Conservation (phyloP, 2,888 invertebrate species). For the Cosmia pyralina region DNA sequence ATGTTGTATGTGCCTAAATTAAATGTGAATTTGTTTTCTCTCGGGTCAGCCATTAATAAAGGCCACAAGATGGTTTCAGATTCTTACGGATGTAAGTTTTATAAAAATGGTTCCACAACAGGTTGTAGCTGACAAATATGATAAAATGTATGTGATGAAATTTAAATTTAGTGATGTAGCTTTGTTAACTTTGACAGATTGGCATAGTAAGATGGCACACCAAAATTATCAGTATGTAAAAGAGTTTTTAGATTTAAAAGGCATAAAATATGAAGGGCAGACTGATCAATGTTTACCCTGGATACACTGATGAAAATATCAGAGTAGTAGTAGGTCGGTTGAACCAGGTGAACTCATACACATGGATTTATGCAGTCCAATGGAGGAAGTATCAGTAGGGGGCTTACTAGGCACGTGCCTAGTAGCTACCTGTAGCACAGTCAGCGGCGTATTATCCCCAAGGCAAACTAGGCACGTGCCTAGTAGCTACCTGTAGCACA, state of each 20-base stretch:
- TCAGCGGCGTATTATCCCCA: too few relatives aligned
- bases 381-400: conserved; percentile 1
- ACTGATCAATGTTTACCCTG: conserved; percentile 7
- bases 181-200: conserved; percentile 12
- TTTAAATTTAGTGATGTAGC: conserved; percentile 10
- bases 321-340: conserved; percentile 8
- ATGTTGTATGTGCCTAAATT: neutral
- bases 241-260: conserved; percentile 25
- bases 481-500: too few relatives aligned
- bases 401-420: too few relatives aligned
- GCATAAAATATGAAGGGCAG: conserved; percentile 24
- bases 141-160: conserved; percentile 13
- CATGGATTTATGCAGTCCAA: too few relatives aligned
- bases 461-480: too few relatives aligned
- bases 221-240: conserved; percentile 29
- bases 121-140: conserved; percentile 8
- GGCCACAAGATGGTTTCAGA: conserved; percentile 5
- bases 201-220: conserved; percentile 34
- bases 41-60: conserved; percentile 3
- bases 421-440: too few relatives aligned
- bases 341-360: conserved; percentile 3
- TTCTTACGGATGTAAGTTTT: conserved; percentile 9
- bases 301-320: conserved; percentile 1
- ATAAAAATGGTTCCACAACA: neutral
- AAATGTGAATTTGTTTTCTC: conserved; percentile 17